Evolutionary conservation across 2,113 vertebrate species (phyloP).

Genomic region (Redunca redunca): DNA sequence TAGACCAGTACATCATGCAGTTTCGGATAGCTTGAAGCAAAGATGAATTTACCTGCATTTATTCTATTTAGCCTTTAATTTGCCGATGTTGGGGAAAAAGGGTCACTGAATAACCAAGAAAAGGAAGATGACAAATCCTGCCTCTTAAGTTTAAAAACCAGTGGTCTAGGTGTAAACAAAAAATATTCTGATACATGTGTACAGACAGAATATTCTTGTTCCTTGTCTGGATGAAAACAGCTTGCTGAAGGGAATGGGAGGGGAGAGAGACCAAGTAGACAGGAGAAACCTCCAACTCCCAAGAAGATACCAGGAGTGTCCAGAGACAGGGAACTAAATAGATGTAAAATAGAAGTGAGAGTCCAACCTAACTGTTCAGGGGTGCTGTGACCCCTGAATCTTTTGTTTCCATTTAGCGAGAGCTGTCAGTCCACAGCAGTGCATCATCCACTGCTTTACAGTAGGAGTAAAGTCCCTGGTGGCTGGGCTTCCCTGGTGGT

Average conservation of each 20-base stretch:
- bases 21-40: not conserved
- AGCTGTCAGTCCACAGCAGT: not conserved
- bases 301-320: not conserved
- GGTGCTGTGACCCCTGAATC: not conserved
- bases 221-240: not conserved
- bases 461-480: not conserved
- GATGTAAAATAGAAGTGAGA: not conserved
- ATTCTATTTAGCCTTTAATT: not conserved
- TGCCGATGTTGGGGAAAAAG: not conserved
- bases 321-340: not conserved
- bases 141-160: not conserved
- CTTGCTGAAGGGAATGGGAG: not conserved
- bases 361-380: not conserved
- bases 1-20: not conserved
- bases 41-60: not conserved
- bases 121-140: not conserved
- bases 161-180: not conserved
- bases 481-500: not conserved
- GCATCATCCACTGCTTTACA: not conserved
- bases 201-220: not conserved
- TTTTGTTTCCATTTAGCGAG: not conserved
- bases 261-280: not conserved
- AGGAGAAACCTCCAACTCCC: not conserved
- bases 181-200: not conserved
- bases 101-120: not conserved